These are phyloP conservation scores for Semicossyphus pulcher DNA, from an alignment of 2,113 vertebrate genomes.

Conservation along the genomic window DNA sequence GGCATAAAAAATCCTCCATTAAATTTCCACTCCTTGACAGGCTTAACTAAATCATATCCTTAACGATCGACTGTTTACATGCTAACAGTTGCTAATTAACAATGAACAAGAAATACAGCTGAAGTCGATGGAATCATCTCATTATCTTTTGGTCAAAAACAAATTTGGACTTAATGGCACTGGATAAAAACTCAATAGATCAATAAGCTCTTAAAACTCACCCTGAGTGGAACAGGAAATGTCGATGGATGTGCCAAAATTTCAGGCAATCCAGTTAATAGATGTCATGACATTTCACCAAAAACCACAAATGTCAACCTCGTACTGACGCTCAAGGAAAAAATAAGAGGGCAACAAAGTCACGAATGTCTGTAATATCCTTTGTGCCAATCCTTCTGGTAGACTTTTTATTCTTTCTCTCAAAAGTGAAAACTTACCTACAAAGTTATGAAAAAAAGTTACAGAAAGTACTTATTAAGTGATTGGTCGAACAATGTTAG, in stretches of 20 bases:
- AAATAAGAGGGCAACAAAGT: neutral
- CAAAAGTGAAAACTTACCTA: too few relatives aligned
- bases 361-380: neutral
- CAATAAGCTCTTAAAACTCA: neutral
- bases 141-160: too few relatives aligned
- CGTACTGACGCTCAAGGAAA: neutral
- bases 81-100: neutral
- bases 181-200: neutral
- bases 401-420: neutral
- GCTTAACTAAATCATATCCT: too few relatives aligned
- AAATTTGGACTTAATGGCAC: too few relatives aligned
- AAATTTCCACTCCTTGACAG: too few relatives aligned
- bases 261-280: neutral
- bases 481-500: too few relatives aligned
- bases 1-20: too few relatives aligned
- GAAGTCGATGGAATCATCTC: too few relatives aligned
- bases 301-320: constrained; percentile 3
- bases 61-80: neutral
- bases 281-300: constrained; percentile 1
- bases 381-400: neutral
- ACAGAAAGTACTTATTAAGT: too few relatives aligned
- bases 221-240: neutral
- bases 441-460: too few relatives aligned
- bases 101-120: too few relatives aligned
- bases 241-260: neutral